Base-by-base conservation (phyloP, 2,113 vertebrate species). In the Dryoscopus gambensis region DNA sequence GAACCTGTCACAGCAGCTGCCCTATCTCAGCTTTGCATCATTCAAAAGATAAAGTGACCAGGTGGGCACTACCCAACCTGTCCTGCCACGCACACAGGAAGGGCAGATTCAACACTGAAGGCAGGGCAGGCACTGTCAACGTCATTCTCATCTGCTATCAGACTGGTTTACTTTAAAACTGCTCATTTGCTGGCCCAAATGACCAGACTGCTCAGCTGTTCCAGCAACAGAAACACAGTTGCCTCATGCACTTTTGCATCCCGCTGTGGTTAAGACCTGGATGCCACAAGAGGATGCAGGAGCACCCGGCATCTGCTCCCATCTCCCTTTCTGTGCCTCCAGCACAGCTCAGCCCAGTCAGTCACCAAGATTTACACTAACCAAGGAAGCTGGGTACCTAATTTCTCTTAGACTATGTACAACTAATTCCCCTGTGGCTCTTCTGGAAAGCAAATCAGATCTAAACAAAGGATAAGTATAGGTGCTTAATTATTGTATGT, bases 381-480 rank as follows among this genome's bases (percentile, higher is more conserved):
- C n/a, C 42, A 68, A 90, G 76, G 68, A 94, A 89, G 71, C 1
- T 15, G 15, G 59, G 52, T 35, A 42, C 56, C 40, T 85, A 55
- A 78, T 74, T 90, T 83, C 50, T 67, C 20, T 84, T 68, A 57
- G 42, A 53, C 52, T 63, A 44, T 13, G 20, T 35, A 59, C 83
- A 95, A 65, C 52, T 93, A 92, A 89, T 81, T 95, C 31, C 49
- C 56, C 37, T 62, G 65, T 67, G 73, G 76, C 50, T 96, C 35
- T 86, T 82, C 69, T 50, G 73, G 57, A 75, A 90, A 79, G 89
- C 89, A 87, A 91, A 94, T 79, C 74, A 95, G 77, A 91, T 92
- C 93, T 82, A 87, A 96, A 93, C 90, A 95, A 93, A 94, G 85
- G 85, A 53, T 88, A 93, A 93, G 47, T 42, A 64, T 22, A 90